Base-by-base conservation (phyloP, 2,888 invertebrate species). In the Eupithecia abbreviata region DNA sequence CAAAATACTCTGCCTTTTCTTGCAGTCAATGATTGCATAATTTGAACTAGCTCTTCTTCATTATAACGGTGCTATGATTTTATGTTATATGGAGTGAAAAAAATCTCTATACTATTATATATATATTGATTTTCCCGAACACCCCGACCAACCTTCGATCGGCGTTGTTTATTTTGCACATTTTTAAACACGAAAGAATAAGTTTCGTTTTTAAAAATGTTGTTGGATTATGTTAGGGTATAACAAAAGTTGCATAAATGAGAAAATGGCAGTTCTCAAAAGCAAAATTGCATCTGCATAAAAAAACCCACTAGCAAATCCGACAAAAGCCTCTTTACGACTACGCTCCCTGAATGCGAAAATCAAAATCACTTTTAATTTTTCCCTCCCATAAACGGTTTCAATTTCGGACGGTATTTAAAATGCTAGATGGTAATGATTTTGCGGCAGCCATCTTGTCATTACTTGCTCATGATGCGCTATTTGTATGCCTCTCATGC, bases 321-420 rank as follows among this genome's bases (percentile, higher is more conserved):
- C 18, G n/a, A 69, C 18, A 18, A 47, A 45, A 47, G 30, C 45
- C 69, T 73, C 70, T 30, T 68, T 68, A 83, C 78, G 79, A 30
- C 77, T 74, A 79, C 83, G 83, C 74, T 80, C 71, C 73, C 79
- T 62, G 85, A 86, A 62, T 62, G 62, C 62, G 10, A 62, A 86
- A 85, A 84, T 71, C 47, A 71, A 76, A 80, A 74, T 83, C 80
- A 82, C 79, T 80, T 85, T 86, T 86, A 83, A 87, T 85, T 86
- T 87, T 86, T 87, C 86, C 84, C 83, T 79, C 76, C 84, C 84
- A 85, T 87, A 86, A 88, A 86, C 85, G 85, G 81, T 86, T 90
- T 87, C 85, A 87, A 88, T 90, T 87, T 85, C 81, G 79, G 79
- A 77, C 79, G 79, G 84, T 84, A 85, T 81, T 86, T 85, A 84